phyloP scores from a whole-genome alignment of 2,888 invertebrate genomes.

The Rhagium mordax region DNA sequence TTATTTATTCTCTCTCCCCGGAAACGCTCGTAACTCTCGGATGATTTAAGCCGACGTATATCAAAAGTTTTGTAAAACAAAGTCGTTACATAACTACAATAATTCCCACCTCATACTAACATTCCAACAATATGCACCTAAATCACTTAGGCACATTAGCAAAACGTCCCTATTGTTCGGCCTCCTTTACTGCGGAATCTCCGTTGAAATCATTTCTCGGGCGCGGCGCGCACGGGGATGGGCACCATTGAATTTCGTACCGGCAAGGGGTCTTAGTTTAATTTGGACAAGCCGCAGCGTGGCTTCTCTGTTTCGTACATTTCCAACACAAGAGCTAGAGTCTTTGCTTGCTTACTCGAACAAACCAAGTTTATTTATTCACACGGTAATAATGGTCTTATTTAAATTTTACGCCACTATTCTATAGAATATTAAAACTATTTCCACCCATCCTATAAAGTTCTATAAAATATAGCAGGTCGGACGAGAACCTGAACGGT shows the following conservation, averaged over 20 bases:
- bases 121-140: slow-evolving; percentile 33
- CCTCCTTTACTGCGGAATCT: slow-evolving; percentile 11
- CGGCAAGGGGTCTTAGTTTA: slow-evolving; percentile 24
- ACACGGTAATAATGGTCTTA: too few species aligned
- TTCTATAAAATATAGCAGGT: too few species aligned
- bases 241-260: slow-evolving; percentile 5
- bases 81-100: slow-evolving; percentile 24
- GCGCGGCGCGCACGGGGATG: neutral
- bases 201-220: neutral
- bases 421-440: too few species aligned
- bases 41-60: slow-evolving; percentile 25
- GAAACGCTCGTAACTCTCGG: slow-evolving; percentile 13
- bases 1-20: slow-evolving; percentile 18
- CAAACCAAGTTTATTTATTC: too few species aligned
- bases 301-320: neutral
- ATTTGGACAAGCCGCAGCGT: slow-evolving; percentile 15
- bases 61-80: slow-evolving; percentile 30
- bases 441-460: too few species aligned
- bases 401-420: too few species aligned
- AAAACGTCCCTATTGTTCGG: slow-evolving; percentile 31
- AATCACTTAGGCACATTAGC: slow-evolving; percentile 36
- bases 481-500: too few species aligned
- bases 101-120: slow-evolving; percentile 4
- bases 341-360: too few species aligned
- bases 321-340: neutral